Evolutionary conservation across 2,888 invertebrate species (phyloP).

Genomic region (Rhorus exstirpatorius): DNA sequence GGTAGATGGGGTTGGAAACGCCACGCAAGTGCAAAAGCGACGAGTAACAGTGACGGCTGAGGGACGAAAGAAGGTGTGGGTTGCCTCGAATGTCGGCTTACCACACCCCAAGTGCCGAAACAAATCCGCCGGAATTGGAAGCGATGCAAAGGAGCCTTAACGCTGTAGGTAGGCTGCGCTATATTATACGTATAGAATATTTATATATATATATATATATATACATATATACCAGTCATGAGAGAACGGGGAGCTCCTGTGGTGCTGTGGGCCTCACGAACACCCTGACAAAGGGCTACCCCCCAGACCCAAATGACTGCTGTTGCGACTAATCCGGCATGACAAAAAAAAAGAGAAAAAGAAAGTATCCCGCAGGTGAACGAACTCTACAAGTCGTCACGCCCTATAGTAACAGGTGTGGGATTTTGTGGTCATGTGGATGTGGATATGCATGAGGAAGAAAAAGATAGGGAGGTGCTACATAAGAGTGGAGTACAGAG

Average conservation of each 20-base stretch:
- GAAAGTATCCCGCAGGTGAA: slow-evolving; percentile 83
- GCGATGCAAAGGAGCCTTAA: slow-evolving; percentile 82
- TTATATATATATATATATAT: slow-evolving; percentile 32
- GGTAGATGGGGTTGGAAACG: slow-evolving; percentile 27
- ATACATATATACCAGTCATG: too few relatives aligned
- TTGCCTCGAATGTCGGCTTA: slow-evolving; percentile 84
- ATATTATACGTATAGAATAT: slow-evolving; percentile 41
- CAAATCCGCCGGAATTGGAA: slow-evolving; percentile 85
- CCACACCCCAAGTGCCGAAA: slow-evolving; percentile 85
- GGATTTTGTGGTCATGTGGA: slow-evolving; percentile 50
- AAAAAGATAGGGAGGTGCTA: slow-evolving; percentile 53
- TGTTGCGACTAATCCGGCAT: slow-evolving; percentile 79
- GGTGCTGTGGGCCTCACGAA: slow-evolving; percentile 59
- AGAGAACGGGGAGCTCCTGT: slow-evolving; percentile 57
- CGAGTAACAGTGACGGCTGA: slow-evolving; percentile 41
- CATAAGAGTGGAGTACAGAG: not conserved
- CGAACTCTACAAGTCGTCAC: slow-evolving; percentile 69
- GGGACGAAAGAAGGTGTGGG: slow-evolving; percentile 74
- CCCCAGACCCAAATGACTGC: slow-evolving; percentile 75
- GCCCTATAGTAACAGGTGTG: slow-evolving; percentile 66
- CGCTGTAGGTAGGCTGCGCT: slow-evolving; percentile 54
- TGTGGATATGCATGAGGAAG: slow-evolving; percentile 46
- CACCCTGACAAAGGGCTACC: slow-evolving; percentile 75
- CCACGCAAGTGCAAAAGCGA: slow-evolving; percentile 60
- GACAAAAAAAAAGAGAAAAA: slow-evolving; percentile 70